phyloP scores from a whole-genome alignment of 2,113 vertebrate genomes.

The Picathartes gymnocephalus region DNA sequence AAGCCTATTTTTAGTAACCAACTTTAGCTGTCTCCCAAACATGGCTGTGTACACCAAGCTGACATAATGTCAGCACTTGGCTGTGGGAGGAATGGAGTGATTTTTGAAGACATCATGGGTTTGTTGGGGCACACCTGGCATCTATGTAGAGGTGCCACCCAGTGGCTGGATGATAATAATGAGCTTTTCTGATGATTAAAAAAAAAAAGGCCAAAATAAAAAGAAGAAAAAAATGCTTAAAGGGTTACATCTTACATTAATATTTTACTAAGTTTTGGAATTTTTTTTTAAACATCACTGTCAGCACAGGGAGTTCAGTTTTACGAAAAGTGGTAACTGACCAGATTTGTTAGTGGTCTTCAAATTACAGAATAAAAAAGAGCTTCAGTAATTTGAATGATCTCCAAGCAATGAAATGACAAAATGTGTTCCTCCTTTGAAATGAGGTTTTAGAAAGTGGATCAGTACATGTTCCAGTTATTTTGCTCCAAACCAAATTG shows the following conservation, averaged over 20 bases:
- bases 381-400: neutral
- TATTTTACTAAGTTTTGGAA: neutral
- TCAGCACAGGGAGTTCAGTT: neutral
- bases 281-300: neutral
- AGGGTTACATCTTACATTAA: neutral
- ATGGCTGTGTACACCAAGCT: fast-evolving
- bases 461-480: neutral
- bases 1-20: neutral
- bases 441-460: neutral
- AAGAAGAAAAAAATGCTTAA: fast-evolving
- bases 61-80: neutral
- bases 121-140: neutral
- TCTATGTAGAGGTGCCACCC: conserved; percentile 34
- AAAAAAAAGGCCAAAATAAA: neutral
- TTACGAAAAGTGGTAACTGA: neutral
- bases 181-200: neutral
- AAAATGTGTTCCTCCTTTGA: neutral
- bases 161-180: conserved; percentile 12
- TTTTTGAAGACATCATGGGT: neutral
- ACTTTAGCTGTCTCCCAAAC: neutral
- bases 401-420: neutral
- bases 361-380: neutral
- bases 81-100: neutral
- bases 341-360: neutral
- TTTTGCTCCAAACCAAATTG: neutral